Conservation (phyloP, 2,888 invertebrate species). For the Cephus pulcher region DNA sequence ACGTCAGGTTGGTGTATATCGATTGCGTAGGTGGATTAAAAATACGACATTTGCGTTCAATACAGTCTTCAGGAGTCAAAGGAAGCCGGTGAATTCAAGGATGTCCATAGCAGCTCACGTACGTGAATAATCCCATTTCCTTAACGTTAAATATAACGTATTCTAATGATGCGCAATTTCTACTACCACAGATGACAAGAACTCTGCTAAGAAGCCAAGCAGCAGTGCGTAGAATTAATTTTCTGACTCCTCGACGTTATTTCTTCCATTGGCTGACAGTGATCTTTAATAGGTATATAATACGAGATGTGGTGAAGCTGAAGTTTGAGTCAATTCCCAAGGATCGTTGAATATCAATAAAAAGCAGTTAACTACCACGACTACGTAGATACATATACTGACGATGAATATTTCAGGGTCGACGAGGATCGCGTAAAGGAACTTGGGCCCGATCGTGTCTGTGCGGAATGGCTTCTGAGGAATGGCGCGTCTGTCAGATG, state of each 20-base stretch:
- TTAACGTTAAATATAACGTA: background rate
- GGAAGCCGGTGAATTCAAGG: background rate
- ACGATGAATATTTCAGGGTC: conserved; percentile 64
- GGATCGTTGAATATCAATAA: background rate
- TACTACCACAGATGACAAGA: background rate
- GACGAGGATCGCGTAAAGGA: conserved; percentile 75
- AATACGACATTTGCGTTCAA: background rate
- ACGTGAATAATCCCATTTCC: background rate
- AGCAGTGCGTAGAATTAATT: background rate
- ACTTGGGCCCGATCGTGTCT: conserved; percentile 89
- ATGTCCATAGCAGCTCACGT: background rate
- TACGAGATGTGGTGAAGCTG: background rate
- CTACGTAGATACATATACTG: background rate
- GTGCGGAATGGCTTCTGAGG: conserved; percentile 94
- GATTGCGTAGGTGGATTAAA: background rate
- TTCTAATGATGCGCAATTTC: background rate
- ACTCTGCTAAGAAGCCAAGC: background rate
- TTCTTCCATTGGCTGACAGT: conserved; percentile 47
- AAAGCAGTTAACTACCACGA: background rate
- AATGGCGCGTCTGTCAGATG: conserved; percentile 90
- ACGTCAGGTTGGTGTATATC: background rate
- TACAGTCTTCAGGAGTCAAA: background rate
- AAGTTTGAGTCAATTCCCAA: background rate
- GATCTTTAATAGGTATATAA: conserved; percentile 46
- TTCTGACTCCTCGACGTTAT: conserved; percentile 20